Evolutionary conservation across 30 jellyfish, hydroid and myxozoan genomes (phyloP), one percentile per base, ranked within the genome.

Genomic region (Turritopsis dohrnii): DNA sequence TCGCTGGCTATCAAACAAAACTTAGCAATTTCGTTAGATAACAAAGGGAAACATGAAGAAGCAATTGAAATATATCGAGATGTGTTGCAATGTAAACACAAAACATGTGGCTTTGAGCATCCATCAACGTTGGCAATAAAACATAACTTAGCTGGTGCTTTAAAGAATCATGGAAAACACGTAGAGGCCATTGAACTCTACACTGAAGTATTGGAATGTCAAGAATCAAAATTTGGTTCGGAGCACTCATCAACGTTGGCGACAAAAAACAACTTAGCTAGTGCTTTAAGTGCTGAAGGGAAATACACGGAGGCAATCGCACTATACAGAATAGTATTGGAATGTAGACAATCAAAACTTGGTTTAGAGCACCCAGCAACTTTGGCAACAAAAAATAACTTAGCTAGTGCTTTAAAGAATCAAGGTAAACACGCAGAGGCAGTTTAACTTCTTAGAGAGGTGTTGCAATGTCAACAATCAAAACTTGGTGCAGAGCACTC

Each of bases 361-460:
- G 83, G 83, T 8, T 22, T 22, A 7, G 52, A 22, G 29, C 83
- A 75, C 65, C 83, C 83, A 23, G 8, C 83, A 5, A 23, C 65
- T 4, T 75, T 75, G n/a, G 17, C 29, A 23, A 75, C 83, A n/a
- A 24, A 28, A 75, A 26, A 28, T 75, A 75, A 75, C 52, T 22
- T 75, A 22, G 52, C 83, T 9, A 21, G 8, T 8, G 9, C 74
- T 72, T n/a, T 75, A 29, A 23, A 22, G 5, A 3, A 8, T 4
- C 27, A 22, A 21, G 83, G 83, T 1, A 28, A 75, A 28, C n/a
- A 75, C 52, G 65, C 5, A 75, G 83, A 75, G 13, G 83, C 83
- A 23, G 16, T 69, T 16, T 1, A 69, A 69, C 5, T 23, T 5
- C 16, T 1, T 16, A 21, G n/a, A 22, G 53, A 75, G 13, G 17